Evolutionary conservation across 2,113 vertebrate genomes (phyloP).

Genomic region (Pao palembangensis): DNA sequence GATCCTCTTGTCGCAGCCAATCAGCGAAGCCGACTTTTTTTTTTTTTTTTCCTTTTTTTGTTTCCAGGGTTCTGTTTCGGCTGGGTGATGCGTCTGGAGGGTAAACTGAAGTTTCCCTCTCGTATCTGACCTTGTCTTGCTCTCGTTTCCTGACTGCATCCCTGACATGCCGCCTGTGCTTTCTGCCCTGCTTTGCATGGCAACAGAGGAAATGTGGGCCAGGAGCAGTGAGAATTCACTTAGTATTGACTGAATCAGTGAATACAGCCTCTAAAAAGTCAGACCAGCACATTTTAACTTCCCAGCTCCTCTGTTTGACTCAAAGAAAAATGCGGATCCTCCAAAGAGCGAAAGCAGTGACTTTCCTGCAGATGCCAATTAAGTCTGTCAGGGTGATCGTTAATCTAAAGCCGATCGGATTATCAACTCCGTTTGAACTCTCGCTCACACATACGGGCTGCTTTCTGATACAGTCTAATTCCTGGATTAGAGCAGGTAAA

Average conservation of each 20-base stretch:
- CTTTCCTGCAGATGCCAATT: constrained; percentile 22
- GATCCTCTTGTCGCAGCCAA: too few species aligned
- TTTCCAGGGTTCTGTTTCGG: constrained; percentile 18
- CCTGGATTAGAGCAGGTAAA: constrained; percentile 42
- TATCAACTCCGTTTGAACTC: constrained; percentile 40
- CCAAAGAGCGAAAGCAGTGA: constrained; percentile 3
- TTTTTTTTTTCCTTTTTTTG: constrained; percentile 17
- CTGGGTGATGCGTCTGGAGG: constrained; percentile 37
- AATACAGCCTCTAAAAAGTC: too few species aligned
- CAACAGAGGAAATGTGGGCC: constrained; percentile 23
- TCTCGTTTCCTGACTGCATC: constrained; percentile 27
- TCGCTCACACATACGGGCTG: constrained; percentile 22
- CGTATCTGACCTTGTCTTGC: constrained; percentile 46
- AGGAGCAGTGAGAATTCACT: too few species aligned
- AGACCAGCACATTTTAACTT: too few species aligned
- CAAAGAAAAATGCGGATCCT: background rate
- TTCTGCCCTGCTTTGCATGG: constrained; percentile 27
- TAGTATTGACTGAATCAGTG: too few species aligned
- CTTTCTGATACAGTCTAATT: constrained; percentile 36
- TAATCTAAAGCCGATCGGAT: constrained; percentile 24
- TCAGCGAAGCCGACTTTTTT: constrained; percentile 36
- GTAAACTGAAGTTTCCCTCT: constrained; percentile 39
- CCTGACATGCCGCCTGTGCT: constrained; percentile 13
- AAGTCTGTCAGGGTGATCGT: constrained; percentile 21
- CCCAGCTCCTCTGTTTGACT: too few species aligned